These are phyloP conservation scores for Ornithoptera alexandrae DNA, from an alignment of 2,888 invertebrate species.

Conservation along the genomic window DNA sequence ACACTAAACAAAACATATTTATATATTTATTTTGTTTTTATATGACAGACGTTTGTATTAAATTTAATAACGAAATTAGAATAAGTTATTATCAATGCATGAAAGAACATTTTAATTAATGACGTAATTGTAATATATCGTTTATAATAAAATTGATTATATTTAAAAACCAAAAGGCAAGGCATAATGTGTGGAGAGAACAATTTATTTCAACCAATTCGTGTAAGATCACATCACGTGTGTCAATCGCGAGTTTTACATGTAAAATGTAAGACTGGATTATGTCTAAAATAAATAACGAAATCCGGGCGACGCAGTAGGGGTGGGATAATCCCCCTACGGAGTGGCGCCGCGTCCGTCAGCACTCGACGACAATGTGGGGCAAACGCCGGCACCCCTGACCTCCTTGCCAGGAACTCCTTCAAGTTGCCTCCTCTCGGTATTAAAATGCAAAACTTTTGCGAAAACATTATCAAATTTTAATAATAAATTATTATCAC, in stretches of 20 bases:
- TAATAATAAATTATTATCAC: no score
- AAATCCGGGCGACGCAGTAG: conserved; percentile 36
- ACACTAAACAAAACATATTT: no score
- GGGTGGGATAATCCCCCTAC: conserved; percentile 49
- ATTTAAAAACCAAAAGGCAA: no score
- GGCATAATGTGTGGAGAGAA: no score
- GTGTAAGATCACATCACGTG: neutral
- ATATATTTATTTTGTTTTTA: no score
- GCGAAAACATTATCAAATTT: neutral
- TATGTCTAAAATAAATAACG: conserved; percentile 34
- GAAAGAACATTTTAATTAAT: no score
- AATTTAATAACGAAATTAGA: no score
- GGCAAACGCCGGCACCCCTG: conserved; percentile 48
- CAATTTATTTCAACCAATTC: no score
- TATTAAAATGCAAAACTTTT: conserved; percentile 33
- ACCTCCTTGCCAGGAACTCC: conserved; percentile 32
- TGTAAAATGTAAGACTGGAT: conserved; percentile 15
- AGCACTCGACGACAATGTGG: conserved; percentile 45
- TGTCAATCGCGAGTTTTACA: conserved; percentile 3
- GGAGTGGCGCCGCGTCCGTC: conserved; percentile 39
- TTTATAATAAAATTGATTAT: no score
- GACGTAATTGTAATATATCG: no score
- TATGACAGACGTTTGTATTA: no score
- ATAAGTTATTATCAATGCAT: no score
- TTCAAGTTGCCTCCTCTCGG: conserved; percentile 31